Evolutionary conservation across 2,888 invertebrate species (phyloP).

Genomic region (Plusia festucae): DNA sequence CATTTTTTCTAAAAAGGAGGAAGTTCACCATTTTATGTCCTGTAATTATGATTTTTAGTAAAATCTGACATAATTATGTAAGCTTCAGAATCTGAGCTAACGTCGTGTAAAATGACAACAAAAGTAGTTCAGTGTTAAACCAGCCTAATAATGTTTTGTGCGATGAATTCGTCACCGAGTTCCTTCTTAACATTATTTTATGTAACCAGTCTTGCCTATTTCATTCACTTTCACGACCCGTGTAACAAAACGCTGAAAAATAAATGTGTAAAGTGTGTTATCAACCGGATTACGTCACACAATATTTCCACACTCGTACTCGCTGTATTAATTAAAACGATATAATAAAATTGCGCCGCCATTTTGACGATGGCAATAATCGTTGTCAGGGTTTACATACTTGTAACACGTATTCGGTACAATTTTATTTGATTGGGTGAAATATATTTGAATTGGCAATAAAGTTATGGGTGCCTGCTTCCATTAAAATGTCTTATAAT

Average conservation of each 20-base stretch:
- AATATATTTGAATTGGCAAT: neutral
- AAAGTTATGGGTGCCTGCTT: neutral
- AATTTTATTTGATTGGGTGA: neutral
- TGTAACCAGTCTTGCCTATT: neutral
- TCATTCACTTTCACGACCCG: constrained; percentile 9
- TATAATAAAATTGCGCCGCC: constrained; percentile 46
- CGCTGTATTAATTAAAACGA: constrained; percentile 49
- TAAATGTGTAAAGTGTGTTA: constrained; percentile 17
- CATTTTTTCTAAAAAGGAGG: too few species aligned
- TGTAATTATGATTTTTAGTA: too few species aligned
- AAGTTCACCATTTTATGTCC: too few species aligned
- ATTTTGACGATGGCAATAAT: constrained; percentile 45
- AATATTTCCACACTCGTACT: constrained; percentile 21
- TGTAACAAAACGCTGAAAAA: constrained; percentile 15
- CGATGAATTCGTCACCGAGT: too few species aligned
- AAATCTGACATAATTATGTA: too few species aligned
- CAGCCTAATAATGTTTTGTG: too few species aligned
- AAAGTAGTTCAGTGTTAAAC: too few species aligned
- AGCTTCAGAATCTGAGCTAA: too few species aligned
- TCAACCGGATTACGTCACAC: constrained; percentile 34
- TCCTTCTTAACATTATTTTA: neutral
- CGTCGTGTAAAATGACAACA: too few species aligned
- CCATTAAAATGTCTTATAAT: too few species aligned
- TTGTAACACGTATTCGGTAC: neutral
- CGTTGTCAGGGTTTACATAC: constrained; percentile 21